phyloP scores from a whole-genome alignment of 2,888 invertebrate genomes.

The Heliconius aoede region DNA sequence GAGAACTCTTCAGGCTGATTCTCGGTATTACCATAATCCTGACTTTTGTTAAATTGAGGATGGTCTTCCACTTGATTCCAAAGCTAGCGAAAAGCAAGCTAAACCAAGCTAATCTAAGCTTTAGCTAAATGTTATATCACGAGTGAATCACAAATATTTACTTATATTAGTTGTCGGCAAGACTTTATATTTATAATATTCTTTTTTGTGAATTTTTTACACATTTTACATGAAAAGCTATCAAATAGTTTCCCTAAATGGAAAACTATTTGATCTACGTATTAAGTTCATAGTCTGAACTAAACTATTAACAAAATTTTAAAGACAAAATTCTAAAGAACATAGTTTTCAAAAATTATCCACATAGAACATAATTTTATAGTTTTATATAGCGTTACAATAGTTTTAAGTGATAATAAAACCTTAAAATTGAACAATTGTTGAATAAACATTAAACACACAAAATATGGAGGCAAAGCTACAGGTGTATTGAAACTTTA shows the following conservation, averaged over 20 bases:
- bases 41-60: conserved; percentile 62
- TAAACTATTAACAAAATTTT: neutral
- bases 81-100: neutral
- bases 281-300: too few relatives aligned
- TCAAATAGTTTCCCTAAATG: too few relatives aligned
- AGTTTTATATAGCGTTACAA: conserved; percentile 1
- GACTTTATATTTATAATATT: neutral
- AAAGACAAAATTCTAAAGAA: neutral
- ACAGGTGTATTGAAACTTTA: conserved; percentile 19
- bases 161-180: accelerated
- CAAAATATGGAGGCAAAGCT: conserved; percentile 1
- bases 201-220: too few relatives aligned
- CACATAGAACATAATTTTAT: neutral
- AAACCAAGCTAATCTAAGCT: too few relatives aligned
- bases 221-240: too few relatives aligned
- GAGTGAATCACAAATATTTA: neutral
- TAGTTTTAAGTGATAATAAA: neutral
- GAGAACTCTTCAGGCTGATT: conserved; percentile 40
- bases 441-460: conserved; percentile 56
- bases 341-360: neutral
- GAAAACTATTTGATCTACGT: too few relatives aligned
- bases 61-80: neutral
- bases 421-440: conserved; percentile 23
- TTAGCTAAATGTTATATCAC: neutral
- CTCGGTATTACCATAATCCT: conserved; percentile 69